Conservation (phyloP, 1,140 invertebrate species). For the Ips typographus region DNA sequence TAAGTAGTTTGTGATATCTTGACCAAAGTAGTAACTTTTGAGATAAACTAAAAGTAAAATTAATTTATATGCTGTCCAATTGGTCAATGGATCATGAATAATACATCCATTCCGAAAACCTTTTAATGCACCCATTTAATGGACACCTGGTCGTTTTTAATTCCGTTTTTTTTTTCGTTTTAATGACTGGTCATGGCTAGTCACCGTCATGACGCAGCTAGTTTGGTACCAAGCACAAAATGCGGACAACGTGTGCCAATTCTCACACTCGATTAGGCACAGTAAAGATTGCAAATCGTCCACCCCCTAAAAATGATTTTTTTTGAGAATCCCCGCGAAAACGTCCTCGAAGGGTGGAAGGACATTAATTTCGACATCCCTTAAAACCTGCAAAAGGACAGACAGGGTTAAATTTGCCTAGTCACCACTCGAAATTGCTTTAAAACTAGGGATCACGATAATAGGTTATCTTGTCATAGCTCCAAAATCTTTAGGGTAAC, state of each 20-base stretch:
- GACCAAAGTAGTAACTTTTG: too few relatives aligned
- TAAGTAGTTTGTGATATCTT: too few relatives aligned
- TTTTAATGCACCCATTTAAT: conserved; percentile 30
- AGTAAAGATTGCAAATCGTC: conserved; percentile 28
- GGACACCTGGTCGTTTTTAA: conserved; percentile 29
- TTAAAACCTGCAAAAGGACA: conserved; percentile 20
- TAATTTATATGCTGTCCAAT: not conserved
- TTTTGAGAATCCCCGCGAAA: conserved; percentile 16
- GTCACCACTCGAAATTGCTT: conserved; percentile 30
- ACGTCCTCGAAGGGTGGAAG: conserved; percentile 8
- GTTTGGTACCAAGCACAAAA: conserved; percentile 20
- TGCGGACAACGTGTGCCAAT: conserved; percentile 22
- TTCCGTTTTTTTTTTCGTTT: conserved; percentile 14
- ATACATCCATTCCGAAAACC: conserved; percentile 33
- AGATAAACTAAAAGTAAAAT: too few relatives aligned
- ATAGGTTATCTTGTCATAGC: conserved; percentile 22
- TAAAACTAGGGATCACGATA: conserved; percentile 31
- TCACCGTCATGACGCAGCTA: conserved; percentile 10
- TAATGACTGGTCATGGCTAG: conserved; percentile 26
- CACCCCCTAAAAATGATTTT: conserved; percentile 3
- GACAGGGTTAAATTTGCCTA: conserved; percentile 25
- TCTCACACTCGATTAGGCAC: conserved; percentile 32
- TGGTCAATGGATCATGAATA: conserved; percentile 23
- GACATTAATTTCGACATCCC: conserved; percentile 31
- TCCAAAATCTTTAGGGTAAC: conserved; percentile 18